Base-by-base conservation (phyloP, 2,113 vertebrate genomes). In the Sialia sialis region DNA sequence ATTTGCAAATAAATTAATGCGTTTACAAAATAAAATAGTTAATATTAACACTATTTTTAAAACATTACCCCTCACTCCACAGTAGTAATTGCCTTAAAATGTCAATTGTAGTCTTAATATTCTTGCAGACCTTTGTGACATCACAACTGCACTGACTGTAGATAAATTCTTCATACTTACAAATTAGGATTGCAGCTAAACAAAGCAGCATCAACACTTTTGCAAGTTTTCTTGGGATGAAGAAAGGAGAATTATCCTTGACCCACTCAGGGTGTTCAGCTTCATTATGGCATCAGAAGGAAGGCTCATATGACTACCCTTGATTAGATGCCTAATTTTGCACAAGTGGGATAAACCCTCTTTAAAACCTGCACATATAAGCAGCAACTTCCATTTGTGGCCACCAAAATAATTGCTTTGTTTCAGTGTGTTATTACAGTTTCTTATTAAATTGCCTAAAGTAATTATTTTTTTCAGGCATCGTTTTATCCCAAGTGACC, bases 381-480 rank as follows among this genome's bases (percentile, higher is more conserved):
- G 46, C 63, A 86, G 25, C 32, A 77, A 32, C 29, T 86, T 92
- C 27, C 38, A 79, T 29, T 82, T 86, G 68, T 32, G 12, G 32
- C 13, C 39, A 66, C 14, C 41, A 91, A 85, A 79, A 73, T n/a
- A 88, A 92, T 49, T 69, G 49, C 16, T 92, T 73, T 54, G 10
- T 64, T 94, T 86, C 67, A 52, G 58, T 4, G 15, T 13, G 29
- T 58, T 91, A 77, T 73, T 88, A 41, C 22, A 27, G 13, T 80
- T 92, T 90, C 79, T 84, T 89, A 94, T 88, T 92, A 93, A 90
- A 94, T 64, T 76, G 54, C 38, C 34, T 77, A 58, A 83, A 88
- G 77, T 64, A 73, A 68, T 60, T 58, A 7, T 44, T 85, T 94
- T 84, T 79, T 73, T 27, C 63, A 89, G 59, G 63, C 63, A 67